phyloP scores from a whole-genome alignment of 2,888 invertebrate species.

The Sesia bembeciformis region DNA sequence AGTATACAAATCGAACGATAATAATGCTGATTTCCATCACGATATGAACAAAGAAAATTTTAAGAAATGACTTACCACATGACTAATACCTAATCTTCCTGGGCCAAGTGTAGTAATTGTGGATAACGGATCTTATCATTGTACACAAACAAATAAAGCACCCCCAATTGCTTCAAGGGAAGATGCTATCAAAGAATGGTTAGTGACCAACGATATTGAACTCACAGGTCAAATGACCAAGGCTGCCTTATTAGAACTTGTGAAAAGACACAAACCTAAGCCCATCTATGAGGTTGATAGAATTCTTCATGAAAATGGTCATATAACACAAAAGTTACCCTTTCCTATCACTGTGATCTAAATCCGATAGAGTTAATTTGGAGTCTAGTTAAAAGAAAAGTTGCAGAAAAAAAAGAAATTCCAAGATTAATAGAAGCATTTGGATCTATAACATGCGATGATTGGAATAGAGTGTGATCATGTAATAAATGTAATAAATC shows the following conservation, averaged over 20 bases:
- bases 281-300: neutral
- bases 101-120: neutral
- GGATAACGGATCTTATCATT: neutral
- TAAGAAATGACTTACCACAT: neutral
- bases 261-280: slow-evolving; percentile 1
- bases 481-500: too few species aligned
- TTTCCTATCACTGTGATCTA: neutral
- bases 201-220: neutral
- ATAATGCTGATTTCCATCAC: neutral
- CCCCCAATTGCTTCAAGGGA: neutral
- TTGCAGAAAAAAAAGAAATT: too few species aligned
- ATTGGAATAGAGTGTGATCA: too few species aligned
- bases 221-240: neutral
- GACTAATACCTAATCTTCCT: neutral
- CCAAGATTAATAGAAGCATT: neutral
- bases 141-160: neutral
- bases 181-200: neutral
- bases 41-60: neutral
- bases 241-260: neutral
- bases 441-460: too few species aligned
- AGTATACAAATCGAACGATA: neutral
- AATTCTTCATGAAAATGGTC: neutral
- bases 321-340: neutral
- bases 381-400: too few species aligned
- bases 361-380: slow-evolving; percentile 1